A percentile compares a stretch with the other conserved stretches of the same genome.
Evolutionary conservation across 2,113 vertebrate species (phyloP).

Genomic region (human): DNA sequence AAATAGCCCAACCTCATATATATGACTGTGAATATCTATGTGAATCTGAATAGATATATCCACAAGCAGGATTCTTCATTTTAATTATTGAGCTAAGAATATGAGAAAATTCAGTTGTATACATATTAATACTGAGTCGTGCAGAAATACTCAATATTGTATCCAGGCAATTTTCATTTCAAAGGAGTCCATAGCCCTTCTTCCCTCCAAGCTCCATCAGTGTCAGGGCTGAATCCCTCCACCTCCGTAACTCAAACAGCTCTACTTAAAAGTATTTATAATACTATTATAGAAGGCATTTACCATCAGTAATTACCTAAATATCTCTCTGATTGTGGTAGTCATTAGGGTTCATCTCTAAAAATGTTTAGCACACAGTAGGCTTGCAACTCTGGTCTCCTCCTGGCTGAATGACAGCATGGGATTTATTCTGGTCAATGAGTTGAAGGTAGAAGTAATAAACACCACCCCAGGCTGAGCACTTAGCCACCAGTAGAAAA

Average conservation of each 20-base stretch:
- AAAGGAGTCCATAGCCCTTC: background rate
- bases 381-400: background rate
- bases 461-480: background rate
- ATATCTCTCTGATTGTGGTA: background rate
- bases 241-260: background rate
- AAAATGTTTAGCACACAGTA: background rate
- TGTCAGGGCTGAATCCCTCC: background rate
- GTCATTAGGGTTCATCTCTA: background rate
- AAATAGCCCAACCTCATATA: background rate
- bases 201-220: background rate
- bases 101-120: background rate
- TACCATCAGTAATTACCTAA: background rate
- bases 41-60: background rate
- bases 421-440: background rate
- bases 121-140: background rate
- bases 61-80: background rate
- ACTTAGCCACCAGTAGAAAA: background rate
- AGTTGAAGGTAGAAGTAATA: background rate
- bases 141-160: background rate
- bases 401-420: background rate
- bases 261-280: background rate
- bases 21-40: too few relatives aligned
- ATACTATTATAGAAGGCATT: background rate
- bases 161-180: background rate
- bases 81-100: background rate